Percentiles rank a stretch among this genome's conserved stretches.
phyloP scores from a whole-genome alignment of 2,113 vertebrate species.

The Felis chaus region DNA sequence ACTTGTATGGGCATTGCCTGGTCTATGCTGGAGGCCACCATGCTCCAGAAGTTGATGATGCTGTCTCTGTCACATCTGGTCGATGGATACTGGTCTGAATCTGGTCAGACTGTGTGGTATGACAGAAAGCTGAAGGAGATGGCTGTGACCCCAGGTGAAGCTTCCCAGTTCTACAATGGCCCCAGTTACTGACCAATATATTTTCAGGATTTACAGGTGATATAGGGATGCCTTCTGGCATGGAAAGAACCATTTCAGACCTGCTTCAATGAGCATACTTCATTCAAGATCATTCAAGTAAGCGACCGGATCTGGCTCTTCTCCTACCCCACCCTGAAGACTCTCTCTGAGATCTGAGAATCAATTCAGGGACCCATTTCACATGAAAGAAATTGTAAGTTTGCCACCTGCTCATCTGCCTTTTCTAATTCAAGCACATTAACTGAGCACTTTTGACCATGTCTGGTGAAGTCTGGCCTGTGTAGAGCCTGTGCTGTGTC shows the following conservation, averaged over 20 bases:
- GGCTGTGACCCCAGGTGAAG: background rate
- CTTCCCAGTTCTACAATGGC: background rate
- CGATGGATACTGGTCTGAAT: background rate
- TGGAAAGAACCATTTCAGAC: background rate
- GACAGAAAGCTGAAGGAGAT: background rate
- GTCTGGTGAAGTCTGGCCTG: background rate
- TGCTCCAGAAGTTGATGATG: background rate
- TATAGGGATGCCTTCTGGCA: background rate
- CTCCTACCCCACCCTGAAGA: background rate
- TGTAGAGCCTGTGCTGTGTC: background rate
- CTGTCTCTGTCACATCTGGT: background rate
- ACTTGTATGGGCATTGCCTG: background rate
- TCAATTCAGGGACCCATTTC: background rate
- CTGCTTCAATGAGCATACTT: background rate
- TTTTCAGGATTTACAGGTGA: background rate
- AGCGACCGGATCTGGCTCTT: background rate
- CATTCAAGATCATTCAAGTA: background rate
- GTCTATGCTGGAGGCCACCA: no score
- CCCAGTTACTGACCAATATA: background rate
- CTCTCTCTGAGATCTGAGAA: background rate
- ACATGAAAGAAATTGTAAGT: background rate
- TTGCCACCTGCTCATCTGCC: background rate
- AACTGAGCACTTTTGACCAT: no score
- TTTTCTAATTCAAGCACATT: background rate
- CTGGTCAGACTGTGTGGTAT: background rate